Evolutionary conservation across 1,140 invertebrate genomes (phyloP).

Genomic region (Ceratina australensis): DNA sequence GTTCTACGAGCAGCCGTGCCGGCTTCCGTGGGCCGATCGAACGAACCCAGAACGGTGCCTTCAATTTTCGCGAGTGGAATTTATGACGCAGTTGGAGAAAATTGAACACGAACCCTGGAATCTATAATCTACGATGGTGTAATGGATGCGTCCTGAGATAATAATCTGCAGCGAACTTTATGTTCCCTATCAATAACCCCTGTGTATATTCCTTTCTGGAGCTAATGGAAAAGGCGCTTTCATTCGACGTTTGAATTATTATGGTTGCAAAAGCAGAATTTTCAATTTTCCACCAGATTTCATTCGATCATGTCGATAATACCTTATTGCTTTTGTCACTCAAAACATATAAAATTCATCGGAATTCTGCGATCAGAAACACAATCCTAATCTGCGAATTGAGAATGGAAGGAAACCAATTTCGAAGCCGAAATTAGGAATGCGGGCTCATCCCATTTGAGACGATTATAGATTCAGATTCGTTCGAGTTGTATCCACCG

Average conservation of each 20-base stretch:
- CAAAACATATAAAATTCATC: not conserved
- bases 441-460: not conserved
- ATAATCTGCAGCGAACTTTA: slow-evolving; percentile 60
- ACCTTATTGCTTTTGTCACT: too few relatives aligned
- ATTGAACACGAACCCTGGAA: slow-evolving; percentile 60
- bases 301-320: too few relatives aligned
- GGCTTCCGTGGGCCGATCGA: slow-evolving; percentile 21
- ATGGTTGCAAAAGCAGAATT: not conserved
- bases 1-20: not conserved
- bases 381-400: not conserved
- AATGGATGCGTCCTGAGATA: slow-evolving; percentile 57
- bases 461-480: slow-evolving; percentile 13
- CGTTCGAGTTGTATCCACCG: not conserved
- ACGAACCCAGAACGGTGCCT: slow-evolving; percentile 39
- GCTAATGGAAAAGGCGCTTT: slow-evolving; percentile 33
- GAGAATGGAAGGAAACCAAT: not conserved
- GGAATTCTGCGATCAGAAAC: not conserved
- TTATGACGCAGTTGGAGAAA: slow-evolving; percentile 58
- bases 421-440: slow-evolving; percentile 18
- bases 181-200: slow-evolving; percentile 57
- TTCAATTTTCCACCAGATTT: too few relatives aligned
- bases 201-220: slow-evolving; percentile 39
- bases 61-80: slow-evolving; percentile 55
- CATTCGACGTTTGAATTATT: slow-evolving; percentile 24
- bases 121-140: slow-evolving; percentile 57